These are phyloP conservation scores for Isurus oxyrinchus DNA, from an alignment of 2,113 vertebrate species.

Conservation along the genomic window DNA sequence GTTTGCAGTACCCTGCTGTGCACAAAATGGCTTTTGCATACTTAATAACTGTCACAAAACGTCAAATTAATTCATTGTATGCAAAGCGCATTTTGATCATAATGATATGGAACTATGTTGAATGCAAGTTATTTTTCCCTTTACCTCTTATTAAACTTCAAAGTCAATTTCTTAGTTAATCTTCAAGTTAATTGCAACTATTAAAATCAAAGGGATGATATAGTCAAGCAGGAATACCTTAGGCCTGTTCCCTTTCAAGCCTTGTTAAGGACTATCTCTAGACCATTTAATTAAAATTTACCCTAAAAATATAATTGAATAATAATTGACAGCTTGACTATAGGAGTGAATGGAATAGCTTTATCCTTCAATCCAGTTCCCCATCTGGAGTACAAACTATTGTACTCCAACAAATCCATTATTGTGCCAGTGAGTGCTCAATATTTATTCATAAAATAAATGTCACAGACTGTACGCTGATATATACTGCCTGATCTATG, in stretches of 20 bases:
- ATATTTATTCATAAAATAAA: constrained; percentile 22
- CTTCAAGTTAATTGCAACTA: not conserved
- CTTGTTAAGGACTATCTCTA: not conserved
- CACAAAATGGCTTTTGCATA: not conserved
- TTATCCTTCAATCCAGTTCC: constrained; percentile 3
- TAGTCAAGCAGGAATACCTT: not conserved
- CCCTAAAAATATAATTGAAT: not conserved
- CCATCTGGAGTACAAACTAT: not conserved
- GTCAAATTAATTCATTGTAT: not conserved
- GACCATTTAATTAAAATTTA: not conserved
- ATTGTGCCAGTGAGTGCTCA: not conserved
- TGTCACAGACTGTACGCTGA: not conserved
- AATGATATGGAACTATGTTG: not conserved
- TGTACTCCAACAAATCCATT: not conserved
- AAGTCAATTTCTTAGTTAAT: not conserved
- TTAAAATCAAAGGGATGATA: not conserved
- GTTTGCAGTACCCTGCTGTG: not conserved
- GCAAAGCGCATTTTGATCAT: not conserved
- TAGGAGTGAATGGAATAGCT: not conserved
- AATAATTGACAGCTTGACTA: not conserved
- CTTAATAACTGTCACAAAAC: not conserved
- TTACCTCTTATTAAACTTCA: not conserved
- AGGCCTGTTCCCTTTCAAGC: not conserved
- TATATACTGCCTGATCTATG: constrained; percentile 1
- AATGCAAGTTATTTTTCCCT: not conserved